Evolutionary conservation across 1,140 invertebrate species (phyloP).

Genomic region (Drosophila sturtevanti): DNA sequence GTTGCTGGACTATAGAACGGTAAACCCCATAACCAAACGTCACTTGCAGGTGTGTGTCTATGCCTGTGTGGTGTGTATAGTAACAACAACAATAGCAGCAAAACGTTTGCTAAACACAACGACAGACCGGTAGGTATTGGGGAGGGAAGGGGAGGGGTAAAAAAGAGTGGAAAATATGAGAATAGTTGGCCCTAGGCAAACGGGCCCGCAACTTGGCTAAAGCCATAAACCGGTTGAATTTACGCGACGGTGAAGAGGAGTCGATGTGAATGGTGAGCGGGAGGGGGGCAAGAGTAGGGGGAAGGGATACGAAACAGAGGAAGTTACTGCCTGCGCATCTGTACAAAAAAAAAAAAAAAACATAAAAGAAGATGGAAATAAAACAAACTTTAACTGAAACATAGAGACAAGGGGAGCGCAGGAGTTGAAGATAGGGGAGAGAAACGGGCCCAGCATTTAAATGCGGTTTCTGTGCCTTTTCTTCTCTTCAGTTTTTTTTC

Average conservation of each 20-base stretch:
- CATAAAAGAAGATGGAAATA: slow-evolving; percentile 1
- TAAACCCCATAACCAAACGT: slow-evolving; percentile 57
- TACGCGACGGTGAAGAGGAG: slow-evolving; percentile 23
- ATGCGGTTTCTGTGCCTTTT: slow-evolving; percentile 59
- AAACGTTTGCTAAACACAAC: slow-evolving; percentile 55
- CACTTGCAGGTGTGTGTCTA: slow-evolving; percentile 65
- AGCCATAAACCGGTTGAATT: slow-evolving; percentile 68
- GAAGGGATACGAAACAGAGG: slow-evolving; percentile 5
- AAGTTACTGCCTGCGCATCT: slow-evolving; percentile 50
- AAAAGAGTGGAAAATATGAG: slow-evolving; percentile 27
- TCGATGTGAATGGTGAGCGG: background rate
- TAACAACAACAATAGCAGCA: slow-evolving; percentile 37
- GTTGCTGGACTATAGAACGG: slow-evolving; percentile 44
- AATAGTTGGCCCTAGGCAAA: slow-evolving; percentile 64
- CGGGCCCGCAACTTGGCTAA: slow-evolving; percentile 46
- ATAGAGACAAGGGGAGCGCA: background rate
- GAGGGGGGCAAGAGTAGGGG: no score
- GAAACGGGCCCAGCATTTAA: slow-evolving; percentile 55
- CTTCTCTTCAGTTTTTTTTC: slow-evolving; percentile 27
- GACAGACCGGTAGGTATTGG: slow-evolving; percentile 22
- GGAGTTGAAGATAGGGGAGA: background rate
- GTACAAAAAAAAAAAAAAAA: slow-evolving; percentile 40
- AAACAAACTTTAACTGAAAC: slow-evolving; percentile 16
- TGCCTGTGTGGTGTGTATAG: slow-evolving; percentile 51
- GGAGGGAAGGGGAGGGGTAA: slow-evolving; percentile 5